Evolutionary conservation across 1,140 invertebrate species (phyloP), one percentile per base, ranked within the genome.

Genomic region (Papilio dardanus): DNA sequence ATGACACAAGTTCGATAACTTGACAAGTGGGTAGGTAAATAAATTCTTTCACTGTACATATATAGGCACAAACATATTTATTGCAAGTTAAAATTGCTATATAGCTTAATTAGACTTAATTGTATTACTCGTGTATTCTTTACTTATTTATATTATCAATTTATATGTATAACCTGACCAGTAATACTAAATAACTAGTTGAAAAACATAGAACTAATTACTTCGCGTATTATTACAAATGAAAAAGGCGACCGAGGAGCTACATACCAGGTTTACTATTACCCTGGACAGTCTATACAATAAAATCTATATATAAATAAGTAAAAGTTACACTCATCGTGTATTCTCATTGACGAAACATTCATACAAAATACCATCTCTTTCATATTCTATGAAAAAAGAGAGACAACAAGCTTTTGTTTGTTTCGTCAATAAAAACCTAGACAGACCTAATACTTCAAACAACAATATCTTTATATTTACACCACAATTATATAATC

Each of bases 401-500:
- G 42, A 7, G 42, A 19, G 5, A 46, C 42, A 4, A 37, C 6
- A 19, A n/a, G 16, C 19, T 46, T 46, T 6, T 1, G n/a, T n/a
- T n/a, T 40, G 16, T 46, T 46, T 5, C 42, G 6, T 46, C 42
- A 46, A n/a, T 46, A n/a, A 5, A 46, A 46, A 46, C 16, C 16
- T 5, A 7, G n/a, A 37, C 3, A 62, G 54, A 62, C 21, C 4
- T 30, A 14, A 28, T 80, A 79, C 77, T 87, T 83, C 81, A 89
- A 90, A 92, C 86, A 83, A 90, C 86, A 92, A 92, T 88, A 79
- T 86, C 87, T 91, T 87, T 84, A 81, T 88, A 89, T 86, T 85
- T 81, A 86, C 80, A 87, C 75, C 80, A 87, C 75, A 83, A 86
- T 89, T 88, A 82, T 83, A 88, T 2, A 89, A 90, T 85, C 83